Percentiles rank a stretch among this genome's conserved stretches.
Evolutionary conservation across 2,888 invertebrate species (phyloP).

Genomic region (Leptogaster cylindrica): DNA sequence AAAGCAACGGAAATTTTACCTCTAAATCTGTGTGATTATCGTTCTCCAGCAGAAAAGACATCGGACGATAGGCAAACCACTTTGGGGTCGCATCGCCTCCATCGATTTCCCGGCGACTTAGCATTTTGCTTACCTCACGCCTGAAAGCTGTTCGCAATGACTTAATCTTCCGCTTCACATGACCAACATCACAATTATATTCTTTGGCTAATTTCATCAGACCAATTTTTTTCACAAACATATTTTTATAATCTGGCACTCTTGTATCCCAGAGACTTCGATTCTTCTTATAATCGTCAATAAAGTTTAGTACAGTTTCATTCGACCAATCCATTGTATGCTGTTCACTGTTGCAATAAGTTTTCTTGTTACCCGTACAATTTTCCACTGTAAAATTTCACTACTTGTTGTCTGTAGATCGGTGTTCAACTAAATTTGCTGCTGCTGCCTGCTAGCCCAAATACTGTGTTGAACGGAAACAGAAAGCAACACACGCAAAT

Average conservation of each 20-base stretch:
- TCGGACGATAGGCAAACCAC: constrained; percentile 31
- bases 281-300: constrained; percentile 19
- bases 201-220: constrained; percentile 5
- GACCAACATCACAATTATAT: constrained; percentile 9
- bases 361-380: neutral
- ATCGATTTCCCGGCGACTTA: neutral
- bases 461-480: constrained; percentile 26
- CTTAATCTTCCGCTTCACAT: constrained; percentile 28
- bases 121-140: constrained; percentile 20
- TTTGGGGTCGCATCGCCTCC: constrained; percentile 7
- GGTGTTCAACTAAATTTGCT: neutral
- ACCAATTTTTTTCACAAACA: constrained; percentile 1
- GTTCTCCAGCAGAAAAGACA: constrained; percentile 18
- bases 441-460: neutral
- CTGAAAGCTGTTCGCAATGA: constrained; percentile 30
- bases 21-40: constrained; percentile 10
- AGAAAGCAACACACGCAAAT: too few species aligned
- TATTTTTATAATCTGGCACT: constrained; percentile 20
- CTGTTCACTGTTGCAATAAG: neutral
- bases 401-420: too few species aligned
- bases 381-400: too few species aligned
- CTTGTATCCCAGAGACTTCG: constrained; percentile 20
- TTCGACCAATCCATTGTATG: constrained; percentile 24
- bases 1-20: too few species aligned
- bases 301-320: constrained; percentile 21